Evolutionary conservation across 2,113 vertebrate species (phyloP), one percentile per base, ranked within the genome.

Genomic region (Syrrhaptes paradoxus): DNA sequence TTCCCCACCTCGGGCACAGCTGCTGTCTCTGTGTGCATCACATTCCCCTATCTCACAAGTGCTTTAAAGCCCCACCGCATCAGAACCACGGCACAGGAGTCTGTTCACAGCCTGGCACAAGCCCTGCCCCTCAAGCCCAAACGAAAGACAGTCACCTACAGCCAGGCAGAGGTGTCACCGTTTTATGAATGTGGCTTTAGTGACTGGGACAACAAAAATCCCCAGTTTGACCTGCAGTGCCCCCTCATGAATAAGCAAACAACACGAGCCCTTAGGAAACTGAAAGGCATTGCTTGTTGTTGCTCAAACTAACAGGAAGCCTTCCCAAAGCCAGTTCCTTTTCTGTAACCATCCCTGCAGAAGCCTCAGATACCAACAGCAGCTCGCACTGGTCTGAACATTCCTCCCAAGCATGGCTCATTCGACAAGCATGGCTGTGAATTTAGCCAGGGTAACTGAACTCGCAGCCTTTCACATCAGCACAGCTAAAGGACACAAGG

Each of bases 111-210:
- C 12, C 12, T 11, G 49, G 41, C 6, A 0, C 0, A 2, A 31
- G 28, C 48, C 15, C 48, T 19, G 19, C 18, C 13, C 25, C 68
- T 32, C 0, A 0, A 67, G 26, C 22, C 2, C 0, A 14, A 29
- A 9, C 0, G 3, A 5, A 20, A 16, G 34, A 2, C 28, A 8
- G 36, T 14, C 25, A 13, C 29, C 46, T 29, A 13, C 3, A 0
- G 11, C 26, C 55, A 13, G 11, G 17, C 38, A 57, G 45, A 10
- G 2, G 4, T 1, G 1, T 5, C 1, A 0, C 9, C 4, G 0
- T 4, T 3, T 38, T 5, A 14, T 12, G 5, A 8, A 5, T 1
- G 4, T 3, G 13, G 11, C 4, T 11, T 28, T 4, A 54, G 13
- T 0, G 12, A 32, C 32, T 17, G 36, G 9, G 14, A 70, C 4